Percentiles rank a stretch among this genome's conserved stretches.
Evolutionary conservation across 2,113 vertebrate species (phyloP).

Genomic region (Rhea americana): DNA sequence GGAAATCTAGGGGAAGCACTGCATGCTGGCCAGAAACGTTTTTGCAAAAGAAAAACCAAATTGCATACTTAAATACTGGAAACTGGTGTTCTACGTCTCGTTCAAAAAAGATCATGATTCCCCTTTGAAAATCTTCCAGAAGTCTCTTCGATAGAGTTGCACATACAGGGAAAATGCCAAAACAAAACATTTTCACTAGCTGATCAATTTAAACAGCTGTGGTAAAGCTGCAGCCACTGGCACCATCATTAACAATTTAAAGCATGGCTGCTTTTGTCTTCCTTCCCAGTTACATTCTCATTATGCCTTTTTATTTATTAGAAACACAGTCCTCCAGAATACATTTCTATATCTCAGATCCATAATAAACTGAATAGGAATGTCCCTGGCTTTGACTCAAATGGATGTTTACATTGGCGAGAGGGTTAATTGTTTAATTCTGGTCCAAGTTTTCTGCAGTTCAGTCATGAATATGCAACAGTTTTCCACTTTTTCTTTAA

Average conservation of each 20-base stretch:
- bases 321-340: constrained; percentile 70
- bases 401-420: constrained; percentile 59
- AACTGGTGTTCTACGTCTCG: neutral
- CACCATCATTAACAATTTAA: constrained; percentile 77
- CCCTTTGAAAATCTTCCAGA: constrained; percentile 56
- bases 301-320: constrained; percentile 77
- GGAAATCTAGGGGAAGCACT: neutral
- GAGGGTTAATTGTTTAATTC: constrained; percentile 68
- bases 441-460: constrained; percentile 51
- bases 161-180: constrained; percentile 56
- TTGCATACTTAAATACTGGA: constrained; percentile 7
- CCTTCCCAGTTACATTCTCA: constrained; percentile 77
- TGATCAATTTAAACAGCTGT: constrained; percentile 75
- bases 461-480: constrained; percentile 61
- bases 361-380: constrained; percentile 57
- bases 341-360: constrained; percentile 67
- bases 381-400: constrained; percentile 49
- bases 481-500: constrained; percentile 21
- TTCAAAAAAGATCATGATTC: constrained; percentile 54
- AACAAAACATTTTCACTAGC: constrained; percentile 62
- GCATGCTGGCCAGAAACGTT: neutral
- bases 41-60: constrained; percentile 40
- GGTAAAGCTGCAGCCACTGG: constrained; percentile 72
- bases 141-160: constrained; percentile 51
- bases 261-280: constrained; percentile 75